Base-by-base conservation (phyloP, 1,140 invertebrate genomes). In the Drosophila gunungcola region DNA sequence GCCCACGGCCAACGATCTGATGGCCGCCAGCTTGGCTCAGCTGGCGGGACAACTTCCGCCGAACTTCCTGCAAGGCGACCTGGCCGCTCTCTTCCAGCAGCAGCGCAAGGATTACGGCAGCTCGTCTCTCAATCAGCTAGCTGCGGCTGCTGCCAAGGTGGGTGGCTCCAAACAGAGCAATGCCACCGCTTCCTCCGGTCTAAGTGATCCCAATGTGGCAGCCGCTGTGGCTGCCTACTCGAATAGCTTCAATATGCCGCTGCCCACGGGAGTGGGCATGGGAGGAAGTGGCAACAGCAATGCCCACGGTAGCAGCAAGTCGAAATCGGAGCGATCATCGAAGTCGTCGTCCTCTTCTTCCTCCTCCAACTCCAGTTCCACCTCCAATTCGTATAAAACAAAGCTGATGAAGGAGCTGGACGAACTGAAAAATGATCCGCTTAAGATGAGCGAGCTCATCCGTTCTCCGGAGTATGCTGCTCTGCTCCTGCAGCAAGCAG, bases 351-450 rank as follows among this genome's bases (percentile, higher is more conserved):
- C 90, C 10, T 90, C 84, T 3, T 86, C 86, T n/a, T 77, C 81
- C 13, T 86, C 81, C 7, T 79, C 78, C 0, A 92, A 91, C 21
- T 91, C 88, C 3, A 90, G 79, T 29, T 83, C 80, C 13, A 75
- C 82, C 0, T 90, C 91, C 5, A 92, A 92, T 58, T 91, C 90
- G 11, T 92, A 92, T 27, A 92, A 92, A 53, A 92, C 91, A 1
- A 92, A 92, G 53, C 73, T 92, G 2, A 92, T 92, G 91, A 92
- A 92, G 36, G 91, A 92, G 69, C 75, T 92, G 52, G 91, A 92
- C 45, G 91, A 92, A 45, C 61, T 92, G 0, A 92, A 92, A 55
- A 91, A 91, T 48, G 91, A 92, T 79, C 90, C 91, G 0, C 48
- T 91, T 1, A 92, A 92, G 65, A 92, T 92, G 77, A 90, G 81